These are phyloP conservation scores for Bufotes viridis DNA, from an alignment of 2,797 vertebrate genomes.

Conservation along the genomic window DNA sequence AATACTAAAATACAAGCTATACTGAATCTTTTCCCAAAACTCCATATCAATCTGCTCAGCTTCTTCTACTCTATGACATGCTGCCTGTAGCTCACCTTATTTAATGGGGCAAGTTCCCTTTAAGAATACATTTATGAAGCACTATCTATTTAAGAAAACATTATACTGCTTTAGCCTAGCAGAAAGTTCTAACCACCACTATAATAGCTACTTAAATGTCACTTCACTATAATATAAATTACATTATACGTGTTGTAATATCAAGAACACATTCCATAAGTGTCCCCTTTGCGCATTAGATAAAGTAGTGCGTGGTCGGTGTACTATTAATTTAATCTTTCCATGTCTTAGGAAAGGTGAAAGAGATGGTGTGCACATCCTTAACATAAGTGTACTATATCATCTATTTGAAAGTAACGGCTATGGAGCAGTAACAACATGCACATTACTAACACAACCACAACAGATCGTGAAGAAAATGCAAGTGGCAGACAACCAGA, in stretches of 20 bases:
- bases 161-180: not conserved
- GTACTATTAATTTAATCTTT: not conserved
- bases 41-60: no score
- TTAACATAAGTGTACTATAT: not conserved
- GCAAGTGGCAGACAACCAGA: not conserved
- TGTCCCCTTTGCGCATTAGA: constrained; percentile 3
- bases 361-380: not conserved
- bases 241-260: not conserved
- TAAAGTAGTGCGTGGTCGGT: not conserved
- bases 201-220: constrained; percentile 7
- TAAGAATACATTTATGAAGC: not conserved
- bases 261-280: constrained; percentile 39
- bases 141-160: not conserved
- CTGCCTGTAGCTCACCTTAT: no score
- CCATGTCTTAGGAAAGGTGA: not conserved
- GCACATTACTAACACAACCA: not conserved
- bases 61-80: no score
- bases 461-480: not conserved
- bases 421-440: not conserved
- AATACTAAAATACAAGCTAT: no score
- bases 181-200: not conserved
- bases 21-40: no score
- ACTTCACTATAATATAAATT: constrained; percentile 4
- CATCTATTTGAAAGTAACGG: not conserved
- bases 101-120: no score